phyloP scores from a whole-genome alignment of 2,113 vertebrate genomes.

The Indicator indicator region DNA sequence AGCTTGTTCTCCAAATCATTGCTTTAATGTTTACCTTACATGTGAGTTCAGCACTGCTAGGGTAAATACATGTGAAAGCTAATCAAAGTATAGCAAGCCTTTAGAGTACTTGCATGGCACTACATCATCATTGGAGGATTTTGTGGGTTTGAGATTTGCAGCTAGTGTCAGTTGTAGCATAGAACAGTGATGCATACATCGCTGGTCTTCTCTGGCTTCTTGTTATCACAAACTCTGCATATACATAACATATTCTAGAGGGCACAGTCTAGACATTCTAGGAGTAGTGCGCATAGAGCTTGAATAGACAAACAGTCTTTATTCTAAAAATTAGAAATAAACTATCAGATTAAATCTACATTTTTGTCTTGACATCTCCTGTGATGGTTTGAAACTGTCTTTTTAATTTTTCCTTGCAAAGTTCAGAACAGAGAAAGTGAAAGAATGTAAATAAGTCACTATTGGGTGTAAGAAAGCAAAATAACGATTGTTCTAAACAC shows the following conservation, averaged over 20 bases:
- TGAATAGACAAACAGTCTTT: not conserved
- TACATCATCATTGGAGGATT: not conserved
- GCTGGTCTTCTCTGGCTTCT: not conserved
- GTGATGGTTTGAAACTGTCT: too few relatives aligned
- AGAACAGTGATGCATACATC: not conserved
- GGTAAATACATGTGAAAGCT: not conserved
- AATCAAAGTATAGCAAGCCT: not conserved
- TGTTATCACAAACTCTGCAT: rapidly evolving
- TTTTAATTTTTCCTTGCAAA: too few relatives aligned
- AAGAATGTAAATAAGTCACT: too few relatives aligned
- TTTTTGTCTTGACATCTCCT: not conserved
- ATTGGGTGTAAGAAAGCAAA: too few relatives aligned
- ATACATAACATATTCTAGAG: rapidly evolving
- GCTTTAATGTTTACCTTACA: not conserved
- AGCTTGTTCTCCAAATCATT: not conserved
- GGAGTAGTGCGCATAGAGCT: not conserved
- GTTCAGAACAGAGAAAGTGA: too few relatives aligned
- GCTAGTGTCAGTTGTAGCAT: not conserved
- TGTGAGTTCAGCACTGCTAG: not conserved
- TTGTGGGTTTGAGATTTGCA: slow-evolving; percentile 1
- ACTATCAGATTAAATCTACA: not conserved
- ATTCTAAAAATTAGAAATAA: not conserved
- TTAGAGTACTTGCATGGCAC: not conserved
- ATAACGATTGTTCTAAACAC: too few relatives aligned
- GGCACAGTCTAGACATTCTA: not conserved